Conservation (phyloP, 2,797 vertebrate species). For the Alauda arvensis region DNA sequence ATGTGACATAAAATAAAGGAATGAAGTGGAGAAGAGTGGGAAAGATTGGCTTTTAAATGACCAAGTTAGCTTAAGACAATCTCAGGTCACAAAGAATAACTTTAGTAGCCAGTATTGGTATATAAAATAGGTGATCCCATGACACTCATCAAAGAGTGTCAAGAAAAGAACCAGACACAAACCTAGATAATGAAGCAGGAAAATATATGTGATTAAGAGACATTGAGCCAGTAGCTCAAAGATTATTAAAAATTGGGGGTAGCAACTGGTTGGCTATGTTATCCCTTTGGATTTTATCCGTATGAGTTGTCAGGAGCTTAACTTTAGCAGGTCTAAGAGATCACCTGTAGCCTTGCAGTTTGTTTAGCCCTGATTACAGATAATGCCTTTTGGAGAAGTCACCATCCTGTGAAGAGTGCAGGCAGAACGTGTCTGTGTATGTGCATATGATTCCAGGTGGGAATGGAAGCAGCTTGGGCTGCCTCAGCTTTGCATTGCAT, state of each 20-base stretch:
- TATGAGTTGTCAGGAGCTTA: neutral
- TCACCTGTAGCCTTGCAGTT: neutral
- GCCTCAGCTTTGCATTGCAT: rapidly evolving
- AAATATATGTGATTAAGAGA: neutral
- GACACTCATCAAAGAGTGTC: neutral
- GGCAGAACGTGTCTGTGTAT: neutral
- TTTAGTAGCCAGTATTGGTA: neutral
- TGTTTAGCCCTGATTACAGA: neutral
- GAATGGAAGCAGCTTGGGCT: neutral
- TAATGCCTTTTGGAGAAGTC: neutral
- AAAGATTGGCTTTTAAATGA: neutral
- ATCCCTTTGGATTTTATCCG: neutral
- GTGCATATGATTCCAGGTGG: neutral
- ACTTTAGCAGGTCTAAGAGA: neutral
- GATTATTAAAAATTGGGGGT: neutral
- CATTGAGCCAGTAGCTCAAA: neutral
- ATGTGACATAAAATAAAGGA: neutral
- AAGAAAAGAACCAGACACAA: neutral
- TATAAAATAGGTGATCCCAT: neutral
- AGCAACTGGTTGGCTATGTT: neutral
- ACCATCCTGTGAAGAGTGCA: neutral
- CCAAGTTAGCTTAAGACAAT: neutral
- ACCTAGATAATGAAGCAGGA: neutral
- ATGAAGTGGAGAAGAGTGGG: neutral
- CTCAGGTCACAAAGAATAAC: neutral